A percentile compares a stretch with the other conserved stretches of the same genome.
Evolutionary conservation across 2,113 vertebrate species (phyloP).

Genomic region (Cathartes aura): DNA sequence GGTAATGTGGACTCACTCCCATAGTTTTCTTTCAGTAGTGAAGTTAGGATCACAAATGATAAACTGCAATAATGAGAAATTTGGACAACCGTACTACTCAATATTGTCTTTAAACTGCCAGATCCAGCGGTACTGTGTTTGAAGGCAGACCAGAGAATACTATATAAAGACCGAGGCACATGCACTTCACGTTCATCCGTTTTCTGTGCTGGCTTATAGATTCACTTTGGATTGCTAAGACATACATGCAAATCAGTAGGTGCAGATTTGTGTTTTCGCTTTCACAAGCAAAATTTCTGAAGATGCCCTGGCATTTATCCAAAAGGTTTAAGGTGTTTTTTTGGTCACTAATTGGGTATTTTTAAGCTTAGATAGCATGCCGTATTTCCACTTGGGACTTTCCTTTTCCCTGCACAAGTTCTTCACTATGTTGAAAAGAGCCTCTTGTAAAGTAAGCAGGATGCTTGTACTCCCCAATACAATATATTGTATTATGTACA

Average conservation of each 20-base stretch:
- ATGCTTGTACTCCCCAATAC: not conserved
- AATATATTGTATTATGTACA: too few species aligned
- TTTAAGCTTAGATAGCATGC: not conserved
- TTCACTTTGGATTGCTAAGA: not conserved
- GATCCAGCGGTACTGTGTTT: not conserved
- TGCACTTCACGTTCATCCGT: fast-evolving
- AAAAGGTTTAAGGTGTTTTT: not conserved
- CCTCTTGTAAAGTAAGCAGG: not conserved
- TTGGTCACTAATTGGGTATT: not conserved
- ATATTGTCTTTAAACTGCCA: fast-evolving
- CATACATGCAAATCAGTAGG: not conserved
- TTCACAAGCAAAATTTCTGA: not conserved
- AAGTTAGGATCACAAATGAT: not conserved
- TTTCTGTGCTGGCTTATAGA: not conserved
- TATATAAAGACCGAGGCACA: not conserved
- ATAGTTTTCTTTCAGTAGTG: not conserved
- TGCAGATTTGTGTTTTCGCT: not conserved
- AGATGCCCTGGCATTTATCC: not conserved
- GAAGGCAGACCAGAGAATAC: not conserved
- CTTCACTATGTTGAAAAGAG: not conserved
- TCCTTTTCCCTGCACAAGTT: not conserved
- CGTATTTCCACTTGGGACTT: not conserved
- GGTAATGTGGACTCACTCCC: not conserved
- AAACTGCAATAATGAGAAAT: not conserved
- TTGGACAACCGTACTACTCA: not conserved